Percentiles rank a stretch among this genome's conserved stretches.
Evolutionary conservation across 2,888 invertebrate genomes (phyloP).

Genomic region (Acrocyrtus sp.): DNA sequence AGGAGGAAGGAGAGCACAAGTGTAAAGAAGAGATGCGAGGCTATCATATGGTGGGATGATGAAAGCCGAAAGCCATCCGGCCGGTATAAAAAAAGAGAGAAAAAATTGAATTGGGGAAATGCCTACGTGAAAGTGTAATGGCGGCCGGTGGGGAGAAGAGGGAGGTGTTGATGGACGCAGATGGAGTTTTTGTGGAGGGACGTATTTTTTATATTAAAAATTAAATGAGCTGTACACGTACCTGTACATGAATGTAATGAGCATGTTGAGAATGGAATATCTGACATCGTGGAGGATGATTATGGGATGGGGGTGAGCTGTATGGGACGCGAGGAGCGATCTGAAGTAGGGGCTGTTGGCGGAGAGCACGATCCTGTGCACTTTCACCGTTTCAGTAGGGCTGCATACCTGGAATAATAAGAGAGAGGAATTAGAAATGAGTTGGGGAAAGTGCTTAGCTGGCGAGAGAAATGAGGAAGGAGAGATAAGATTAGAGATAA

Average conservation of each 20-base stretch:
- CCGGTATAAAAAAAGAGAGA: slow-evolving; percentile 6
- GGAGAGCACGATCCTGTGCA: slow-evolving; percentile 62
- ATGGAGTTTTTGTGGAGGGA: background rate
- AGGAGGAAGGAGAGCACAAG: too few species aligned
- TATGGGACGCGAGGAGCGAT: slow-evolving; percentile 58
- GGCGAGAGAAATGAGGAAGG: background rate
- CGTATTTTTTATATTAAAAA: too few species aligned
- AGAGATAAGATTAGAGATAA: background rate
- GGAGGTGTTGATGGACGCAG: too few species aligned
- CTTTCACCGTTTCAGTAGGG: slow-evolving; percentile 61
- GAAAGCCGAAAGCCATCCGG: slow-evolving; percentile 4
- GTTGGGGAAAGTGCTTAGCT: background rate
- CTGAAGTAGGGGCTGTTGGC: slow-evolving; percentile 62
- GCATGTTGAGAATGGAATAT: slow-evolving; percentile 60
- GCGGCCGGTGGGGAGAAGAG: too few species aligned
- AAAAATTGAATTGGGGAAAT: slow-evolving; percentile 11
- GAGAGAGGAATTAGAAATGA: too few species aligned
- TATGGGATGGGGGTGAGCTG: slow-evolving; percentile 62
- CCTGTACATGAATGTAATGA: slow-evolving; percentile 63
- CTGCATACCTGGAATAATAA: slow-evolving; percentile 59
- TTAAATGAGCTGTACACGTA: slow-evolving; percentile 16
- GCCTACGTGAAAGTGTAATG: slow-evolving; percentile 3
- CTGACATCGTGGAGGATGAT: slow-evolving; percentile 63
- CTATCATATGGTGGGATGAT: slow-evolving; percentile 3
- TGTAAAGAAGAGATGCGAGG: background rate